Evolutionary conservation across 2,888 invertebrate species (phyloP).

Genomic region (Tenthredo distinguenda): DNA sequence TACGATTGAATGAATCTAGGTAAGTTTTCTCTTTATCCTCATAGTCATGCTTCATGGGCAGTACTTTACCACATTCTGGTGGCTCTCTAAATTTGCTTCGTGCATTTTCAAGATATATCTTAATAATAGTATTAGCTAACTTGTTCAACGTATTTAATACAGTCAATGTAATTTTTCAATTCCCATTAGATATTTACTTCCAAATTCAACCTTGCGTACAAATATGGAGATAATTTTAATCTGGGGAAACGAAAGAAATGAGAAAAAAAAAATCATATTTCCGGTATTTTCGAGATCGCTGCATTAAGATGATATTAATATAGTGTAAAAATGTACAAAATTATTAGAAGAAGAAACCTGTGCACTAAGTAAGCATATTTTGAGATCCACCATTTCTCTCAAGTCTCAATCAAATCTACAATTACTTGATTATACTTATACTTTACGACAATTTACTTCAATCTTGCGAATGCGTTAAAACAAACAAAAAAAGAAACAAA

Average conservation of each 20-base stretch:
- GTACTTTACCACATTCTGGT: conserved; percentile 75
- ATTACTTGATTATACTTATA: conserved; percentile 77
- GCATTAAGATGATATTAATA: neutral
- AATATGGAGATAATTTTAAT: neutral
- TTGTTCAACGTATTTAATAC: neutral
- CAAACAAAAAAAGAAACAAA: conserved; percentile 68
- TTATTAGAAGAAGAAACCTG: conserved; percentile 26
- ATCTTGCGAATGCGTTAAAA: conserved; percentile 77
- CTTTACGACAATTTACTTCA: conserved; percentile 77
- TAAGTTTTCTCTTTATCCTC: conserved; percentile 31
- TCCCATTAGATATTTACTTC: neutral
- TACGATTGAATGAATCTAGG: conserved; percentile 18
- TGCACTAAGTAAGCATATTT: conserved; percentile 69
- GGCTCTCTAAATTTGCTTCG: conserved; percentile 74
- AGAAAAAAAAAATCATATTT: neutral
- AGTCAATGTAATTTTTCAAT: neutral
- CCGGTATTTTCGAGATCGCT: neutral
- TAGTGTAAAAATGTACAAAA: conserved; percentile 20
- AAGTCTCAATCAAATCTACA: conserved; percentile 75
- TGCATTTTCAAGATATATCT: conserved; percentile 12
- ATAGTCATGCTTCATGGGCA: conserved; percentile 75
- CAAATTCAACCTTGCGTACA: neutral
- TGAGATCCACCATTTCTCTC: conserved; percentile 75
- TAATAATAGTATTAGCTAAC: neutral
- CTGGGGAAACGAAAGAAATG: neutral